phyloP scores from a whole-genome alignment of 2,888 invertebrate genomes.

The Leptopilina drosophilae region DNA sequence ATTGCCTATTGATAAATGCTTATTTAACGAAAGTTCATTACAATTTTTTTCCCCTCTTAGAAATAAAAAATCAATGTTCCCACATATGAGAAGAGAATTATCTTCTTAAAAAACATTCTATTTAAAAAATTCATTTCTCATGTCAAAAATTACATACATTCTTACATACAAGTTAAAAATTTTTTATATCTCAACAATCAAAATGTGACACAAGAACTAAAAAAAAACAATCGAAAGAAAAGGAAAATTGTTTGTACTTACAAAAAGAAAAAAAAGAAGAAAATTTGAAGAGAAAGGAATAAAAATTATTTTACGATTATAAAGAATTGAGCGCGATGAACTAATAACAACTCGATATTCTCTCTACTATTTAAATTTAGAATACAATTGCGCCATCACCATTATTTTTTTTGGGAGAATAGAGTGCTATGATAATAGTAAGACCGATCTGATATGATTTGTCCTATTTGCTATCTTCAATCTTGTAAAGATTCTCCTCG shows the following conservation, averaged over 20 bases:
- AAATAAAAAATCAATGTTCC: slow-evolving; percentile 34
- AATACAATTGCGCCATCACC: slow-evolving; percentile 32
- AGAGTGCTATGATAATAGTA: slow-evolving; percentile 63
- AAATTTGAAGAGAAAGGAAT: slow-evolving; percentile 33
- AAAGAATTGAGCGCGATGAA: slow-evolving; percentile 24
- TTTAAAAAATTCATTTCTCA: slow-evolving; percentile 46
- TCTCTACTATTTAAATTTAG: slow-evolving; percentile 42
- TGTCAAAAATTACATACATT: slow-evolving; percentile 45
- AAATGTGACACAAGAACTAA: slow-evolving; percentile 51
- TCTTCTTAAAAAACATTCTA: slow-evolving; percentile 30
- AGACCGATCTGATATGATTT: slow-evolving; percentile 71
- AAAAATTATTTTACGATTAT: slow-evolving; percentile 6
- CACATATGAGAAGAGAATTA: slow-evolving; percentile 19
- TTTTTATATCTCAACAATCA: slow-evolving; percentile 58
- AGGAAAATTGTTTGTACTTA: slow-evolving; percentile 49
- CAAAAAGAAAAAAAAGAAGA: slow-evolving; percentile 44
- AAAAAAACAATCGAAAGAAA: slow-evolving; percentile 25
- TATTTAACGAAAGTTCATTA: background rate
- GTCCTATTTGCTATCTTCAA: slow-evolving; percentile 61
- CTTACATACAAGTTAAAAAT: slow-evolving; percentile 62
- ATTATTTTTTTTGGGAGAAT: slow-evolving; percentile 54
- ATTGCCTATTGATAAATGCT: slow-evolving; percentile 35
- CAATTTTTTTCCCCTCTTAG: slow-evolving; percentile 18
- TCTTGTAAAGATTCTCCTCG: slow-evolving; percentile 19
- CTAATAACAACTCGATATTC: slow-evolving; percentile 38